Evolutionary conservation across 2,113 vertebrate genomes (phyloP), one percentile per base, ranked within the genome.

Genomic region (Cisticola juncidis): DNA sequence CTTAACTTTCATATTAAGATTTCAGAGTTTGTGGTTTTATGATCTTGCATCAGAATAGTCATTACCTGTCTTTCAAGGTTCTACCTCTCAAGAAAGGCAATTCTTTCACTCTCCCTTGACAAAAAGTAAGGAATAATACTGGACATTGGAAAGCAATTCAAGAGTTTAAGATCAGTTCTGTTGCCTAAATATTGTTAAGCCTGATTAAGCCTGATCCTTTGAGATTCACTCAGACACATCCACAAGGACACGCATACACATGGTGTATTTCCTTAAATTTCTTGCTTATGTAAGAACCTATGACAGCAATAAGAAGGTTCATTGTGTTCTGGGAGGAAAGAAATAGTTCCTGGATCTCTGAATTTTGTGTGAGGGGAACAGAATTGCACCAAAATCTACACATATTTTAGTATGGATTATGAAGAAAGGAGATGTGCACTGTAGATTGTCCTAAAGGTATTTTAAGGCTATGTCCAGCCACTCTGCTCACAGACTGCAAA

Each of bases 11-110:
- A 51, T 65, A 61, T 64, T 70, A 85, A 48, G 82, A 79, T 77
- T 92, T 89, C 70, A 92, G 86, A 89, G 82, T 83, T 33, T 90
- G 40, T 88, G 11, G n/a, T 87, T 83, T 58, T 84, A 83, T 51
- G 51, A 36, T 92, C 40, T 90, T 86, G 71, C 25, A 53, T 90
- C 60, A 65, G 56, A 93, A 64, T 94, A 51, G 21, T 54, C 60
- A 72, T 82, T 94, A 51, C 14, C n/a, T 91, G 47, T 80, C 66
- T 96, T 85, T 65, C 25, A 24, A 91, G 23, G 71, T 84, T 77
- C 68, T 79, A 26, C 36, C n/a, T 91, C 15, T 89, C 40, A 78
- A 81, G 69, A 92, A 95, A 47, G 60, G 54, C 51, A 88, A 65
- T 94, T 90, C 58, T 72, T 92, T 85, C 29, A 24, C 24, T 74